phyloP scores from a whole-genome alignment of 2,113 vertebrate species.

The Echinops telfairi region DNA sequence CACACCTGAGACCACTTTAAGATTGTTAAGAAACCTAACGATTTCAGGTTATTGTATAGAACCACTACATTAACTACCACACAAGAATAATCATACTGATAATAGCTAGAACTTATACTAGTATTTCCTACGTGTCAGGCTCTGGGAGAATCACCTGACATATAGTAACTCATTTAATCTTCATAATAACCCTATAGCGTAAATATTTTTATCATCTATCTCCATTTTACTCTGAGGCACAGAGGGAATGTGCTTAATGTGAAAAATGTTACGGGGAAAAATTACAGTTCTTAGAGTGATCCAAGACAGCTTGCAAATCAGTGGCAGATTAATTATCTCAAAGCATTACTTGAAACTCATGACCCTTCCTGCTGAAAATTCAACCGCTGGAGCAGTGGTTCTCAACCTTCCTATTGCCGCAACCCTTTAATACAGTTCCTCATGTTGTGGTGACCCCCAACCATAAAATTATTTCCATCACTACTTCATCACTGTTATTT shows the following conservation, averaged over 20 bases:
- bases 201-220: background rate
- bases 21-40: constrained; percentile 4
- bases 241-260: constrained; percentile 9
- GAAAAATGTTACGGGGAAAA: constrained; percentile 16
- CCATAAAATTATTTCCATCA: too few relatives aligned
- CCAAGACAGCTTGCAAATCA: constrained; percentile 26
- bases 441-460: too few relatives aligned
- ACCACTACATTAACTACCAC: background rate
- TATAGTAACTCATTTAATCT: constrained; percentile 50
- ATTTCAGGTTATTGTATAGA: background rate
- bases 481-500: too few relatives aligned
- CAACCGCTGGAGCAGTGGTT: background rate
- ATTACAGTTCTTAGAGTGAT: constrained; percentile 19
- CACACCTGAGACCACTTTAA: too few relatives aligned
- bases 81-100: constrained; percentile 34
- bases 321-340: background rate
- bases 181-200: constrained; percentile 18
- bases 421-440: too few relatives aligned
- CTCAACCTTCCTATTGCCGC: too few relatives aligned
- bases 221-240: constrained; percentile 36
- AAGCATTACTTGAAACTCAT: background rate
- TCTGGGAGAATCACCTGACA: constrained; percentile 1
- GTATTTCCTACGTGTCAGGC: background rate
- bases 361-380: constrained; percentile 14
- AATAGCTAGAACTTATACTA: constrained; percentile 37